Conservation (phyloP, 1,140 invertebrate species). For the Cyphomyrmex costatus region DNA sequence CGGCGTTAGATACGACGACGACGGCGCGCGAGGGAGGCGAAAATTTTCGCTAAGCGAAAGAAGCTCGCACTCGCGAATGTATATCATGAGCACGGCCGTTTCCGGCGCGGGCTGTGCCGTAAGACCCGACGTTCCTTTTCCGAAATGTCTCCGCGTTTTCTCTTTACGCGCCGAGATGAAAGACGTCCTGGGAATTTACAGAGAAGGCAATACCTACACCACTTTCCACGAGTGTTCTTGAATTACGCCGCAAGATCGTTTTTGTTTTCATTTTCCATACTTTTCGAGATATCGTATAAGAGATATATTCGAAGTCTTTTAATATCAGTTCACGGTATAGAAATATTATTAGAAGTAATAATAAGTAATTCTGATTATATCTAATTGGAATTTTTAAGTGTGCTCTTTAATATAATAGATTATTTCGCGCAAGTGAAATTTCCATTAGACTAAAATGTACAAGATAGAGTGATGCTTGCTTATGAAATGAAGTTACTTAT, state of each 20-base stretch:
- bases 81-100: constrained; percentile 62
- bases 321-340: no score
- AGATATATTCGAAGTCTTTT: constrained; percentile 8
- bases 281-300: background rate
- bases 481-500: background rate
- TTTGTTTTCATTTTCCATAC: constrained; percentile 17
- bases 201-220: constrained; percentile 28
- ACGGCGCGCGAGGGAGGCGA: constrained; percentile 22
- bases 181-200: constrained; percentile 36
- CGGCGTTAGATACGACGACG: background rate
- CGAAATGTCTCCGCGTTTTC: constrained; percentile 49
- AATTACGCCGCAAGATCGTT: constrained; percentile 3
- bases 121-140: constrained; percentile 41
- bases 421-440: background rate
- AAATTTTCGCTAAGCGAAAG: constrained; percentile 45
- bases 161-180: constrained; percentile 51
- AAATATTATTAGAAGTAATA: background rate
- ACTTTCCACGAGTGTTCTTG: constrained; percentile 36
- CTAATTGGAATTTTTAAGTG: background rate
- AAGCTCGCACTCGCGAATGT: constrained; percentile 37
- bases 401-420: background rate
- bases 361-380: background rate
- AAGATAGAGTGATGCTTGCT: background rate
- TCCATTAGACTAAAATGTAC: background rate
- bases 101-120: constrained; percentile 31